Evolutionary conservation across 2,113 vertebrate genomes (phyloP), one percentile per base, ranked within the genome.

Genomic region (Rhinoderma darwinii): DNA sequence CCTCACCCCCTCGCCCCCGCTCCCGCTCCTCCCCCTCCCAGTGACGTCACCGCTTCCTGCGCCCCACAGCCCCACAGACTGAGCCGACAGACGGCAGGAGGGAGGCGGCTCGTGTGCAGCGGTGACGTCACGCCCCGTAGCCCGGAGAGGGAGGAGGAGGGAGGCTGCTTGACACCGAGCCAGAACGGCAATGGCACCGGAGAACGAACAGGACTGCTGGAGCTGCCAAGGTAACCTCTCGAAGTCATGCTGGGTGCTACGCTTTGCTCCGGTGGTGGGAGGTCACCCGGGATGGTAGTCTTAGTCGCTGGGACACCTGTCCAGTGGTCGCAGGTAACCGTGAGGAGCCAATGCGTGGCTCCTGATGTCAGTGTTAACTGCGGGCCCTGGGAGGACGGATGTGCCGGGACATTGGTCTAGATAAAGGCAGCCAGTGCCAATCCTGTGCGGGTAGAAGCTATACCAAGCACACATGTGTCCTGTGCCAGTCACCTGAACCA

Each of bases 31-130:
- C 79, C 78, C 54, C 86, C 82, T 77, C 80, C 20, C 44, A 47
- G 39, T 86, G 78, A 88, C 88, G 86, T 88, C 83, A 82, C 22
- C 18, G 79, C 66, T 82, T 73, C 86, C 82, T 74, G 66, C 84
- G 68, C 70, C 44, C 82, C 75, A 83, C 8, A 68, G 56, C 68
- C 78, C 82, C 78, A 56, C 82, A 72, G 82, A 59, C 87, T 80
- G 80, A 59, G 89, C 83, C 89, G 89, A 89, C 88, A 80, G 90
- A 54, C 66, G 88, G 90, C 88, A 87, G 85, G 83, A 87, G 68
- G 70, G 89, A 83, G 84, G 87, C 59, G 78, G 68, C 73, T 72
- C 82, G 87, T 61, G 88, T 84, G 61, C 87, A 86, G 82, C 11
- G 1, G 56, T 87, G 84, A 79, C 82, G 74, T 88, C 76, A 88